phyloP scores from a whole-genome alignment of 2,888 invertebrate genomes.

The Corbicula japonica region DNA sequence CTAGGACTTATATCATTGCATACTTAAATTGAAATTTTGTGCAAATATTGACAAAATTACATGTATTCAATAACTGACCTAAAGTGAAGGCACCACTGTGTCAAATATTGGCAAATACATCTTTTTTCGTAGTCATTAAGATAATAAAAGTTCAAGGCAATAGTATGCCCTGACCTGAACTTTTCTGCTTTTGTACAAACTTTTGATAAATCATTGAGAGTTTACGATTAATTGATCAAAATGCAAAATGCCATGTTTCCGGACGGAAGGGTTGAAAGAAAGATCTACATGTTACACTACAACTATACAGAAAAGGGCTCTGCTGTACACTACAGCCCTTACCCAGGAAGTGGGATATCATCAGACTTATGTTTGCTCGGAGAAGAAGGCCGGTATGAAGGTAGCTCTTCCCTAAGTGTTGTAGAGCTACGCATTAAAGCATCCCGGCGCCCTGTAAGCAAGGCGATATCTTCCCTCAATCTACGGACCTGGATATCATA shows the following conservation, averaged over 20 bases:
- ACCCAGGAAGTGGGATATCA: constrained; percentile 57
- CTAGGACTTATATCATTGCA: constrained; percentile 9
- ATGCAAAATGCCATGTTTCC: too few relatives aligned
- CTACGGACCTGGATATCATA: constrained; percentile 85
- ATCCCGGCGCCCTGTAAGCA: constrained; percentile 81
- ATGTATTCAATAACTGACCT: too few relatives aligned
- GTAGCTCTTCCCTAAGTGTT: constrained; percentile 64
- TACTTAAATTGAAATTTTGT: too few relatives aligned
- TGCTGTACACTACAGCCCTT: constrained; percentile 51
- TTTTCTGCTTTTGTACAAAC: too few relatives aligned
- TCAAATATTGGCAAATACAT: too few relatives aligned
- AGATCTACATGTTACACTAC: constrained; percentile 40
- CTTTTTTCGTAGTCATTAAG: too few relatives aligned
- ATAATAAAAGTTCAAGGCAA: too few relatives aligned
- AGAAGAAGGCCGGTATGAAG: constrained; percentile 57
- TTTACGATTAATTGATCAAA: too few relatives aligned
- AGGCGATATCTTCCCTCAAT: constrained; percentile 84
- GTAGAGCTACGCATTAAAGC: constrained; percentile 71
- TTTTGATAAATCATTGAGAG: too few relatives aligned
- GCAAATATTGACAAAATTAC: too few relatives aligned
- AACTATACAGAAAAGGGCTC: constrained; percentile 34
- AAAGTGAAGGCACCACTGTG: too few relatives aligned
- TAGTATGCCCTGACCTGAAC: too few relatives aligned
- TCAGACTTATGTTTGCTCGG: constrained; percentile 53
- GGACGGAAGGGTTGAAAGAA: constrained; percentile 35